phyloP scores from a whole-genome alignment of 2,797 vertebrate genomes.

The Kryptopterus vitreolus region DNA sequence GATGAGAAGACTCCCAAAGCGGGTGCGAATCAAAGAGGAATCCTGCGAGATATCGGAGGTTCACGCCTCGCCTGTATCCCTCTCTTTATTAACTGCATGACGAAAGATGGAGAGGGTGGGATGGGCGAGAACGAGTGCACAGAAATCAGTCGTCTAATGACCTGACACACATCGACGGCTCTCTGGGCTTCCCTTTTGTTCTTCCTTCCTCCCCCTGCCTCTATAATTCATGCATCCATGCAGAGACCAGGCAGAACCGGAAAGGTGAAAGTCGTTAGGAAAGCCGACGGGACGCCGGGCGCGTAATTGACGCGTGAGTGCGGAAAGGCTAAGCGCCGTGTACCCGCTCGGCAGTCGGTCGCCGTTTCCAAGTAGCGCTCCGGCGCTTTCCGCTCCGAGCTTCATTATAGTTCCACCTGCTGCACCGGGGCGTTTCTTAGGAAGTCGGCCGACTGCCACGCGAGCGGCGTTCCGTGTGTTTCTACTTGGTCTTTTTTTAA shows the following conservation, averaged over 20 bases:
- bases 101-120: constrained; percentile 16
- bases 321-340: constrained; percentile 38
- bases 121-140: constrained; percentile 13
- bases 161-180: constrained; percentile 57
- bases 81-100: neutral
- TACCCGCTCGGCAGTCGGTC: constrained; percentile 26
- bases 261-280: constrained; percentile 74
- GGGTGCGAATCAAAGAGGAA: constrained; percentile 46
- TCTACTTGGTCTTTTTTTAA: too few species aligned
- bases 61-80: neutral
- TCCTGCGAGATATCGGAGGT: constrained; percentile 13
- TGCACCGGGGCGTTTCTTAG: constrained; percentile 36
- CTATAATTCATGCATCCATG: constrained; percentile 51
- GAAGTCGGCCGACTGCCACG: too few species aligned
- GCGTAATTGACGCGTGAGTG: constrained; percentile 65
- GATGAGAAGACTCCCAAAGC: constrained; percentile 34
- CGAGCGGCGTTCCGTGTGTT: neutral
- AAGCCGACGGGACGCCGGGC: constrained; percentile 62
- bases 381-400: constrained; percentile 34
- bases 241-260: constrained; percentile 29
- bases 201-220: constrained; percentile 42
- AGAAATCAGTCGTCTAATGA: constrained; percentile 54
- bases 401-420: constrained; percentile 49
- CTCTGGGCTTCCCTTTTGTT: constrained; percentile 53
- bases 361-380: constrained; percentile 33